These are phyloP conservation scores for Botia kubotai DNA, from an alignment of 2,797 vertebrate species.

Conservation along the genomic window DNA sequence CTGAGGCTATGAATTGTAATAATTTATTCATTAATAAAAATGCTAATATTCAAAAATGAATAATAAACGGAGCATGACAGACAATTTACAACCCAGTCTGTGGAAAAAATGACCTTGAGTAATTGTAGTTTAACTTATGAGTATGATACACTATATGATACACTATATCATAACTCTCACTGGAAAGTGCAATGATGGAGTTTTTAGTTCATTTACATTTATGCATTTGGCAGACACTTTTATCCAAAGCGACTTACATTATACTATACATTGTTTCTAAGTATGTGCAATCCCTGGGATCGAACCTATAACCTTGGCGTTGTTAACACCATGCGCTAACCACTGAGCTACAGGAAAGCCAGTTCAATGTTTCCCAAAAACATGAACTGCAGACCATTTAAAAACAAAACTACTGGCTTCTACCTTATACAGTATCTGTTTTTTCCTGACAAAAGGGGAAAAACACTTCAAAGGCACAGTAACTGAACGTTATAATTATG, in stretches of 20 bases:
- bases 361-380: not conserved
- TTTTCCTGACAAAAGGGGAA: not conserved
- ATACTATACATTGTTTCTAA: too few relatives aligned
- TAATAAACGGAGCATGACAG: not conserved
- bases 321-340: too few relatives aligned
- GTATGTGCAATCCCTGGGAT: too few relatives aligned
- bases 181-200: not conserved
- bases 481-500: conserved; percentile 7
- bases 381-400: conserved; percentile 1
- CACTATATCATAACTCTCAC: not conserved
- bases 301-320: too few relatives aligned
- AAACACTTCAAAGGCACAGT: not conserved
- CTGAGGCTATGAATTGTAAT: too few relatives aligned
- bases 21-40: not conserved
- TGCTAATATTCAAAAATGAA: not conserved
- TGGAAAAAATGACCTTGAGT: too few relatives aligned
- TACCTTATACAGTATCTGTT: not conserved
- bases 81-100: too few relatives aligned
- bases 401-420: conserved; percentile 13
- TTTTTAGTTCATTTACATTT: not conserved
- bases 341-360: too few relatives aligned
- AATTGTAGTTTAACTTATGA: too few relatives aligned
- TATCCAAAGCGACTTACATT: too few relatives aligned
- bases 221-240: too few relatives aligned
- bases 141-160: too few relatives aligned